A percentile compares a stretch with the other conserved stretches of the same genome.
These are phyloP conservation scores for Pempheris klunzingeri DNA, from an alignment of 2,797 vertebrate species.

Conservation along the genomic window DNA sequence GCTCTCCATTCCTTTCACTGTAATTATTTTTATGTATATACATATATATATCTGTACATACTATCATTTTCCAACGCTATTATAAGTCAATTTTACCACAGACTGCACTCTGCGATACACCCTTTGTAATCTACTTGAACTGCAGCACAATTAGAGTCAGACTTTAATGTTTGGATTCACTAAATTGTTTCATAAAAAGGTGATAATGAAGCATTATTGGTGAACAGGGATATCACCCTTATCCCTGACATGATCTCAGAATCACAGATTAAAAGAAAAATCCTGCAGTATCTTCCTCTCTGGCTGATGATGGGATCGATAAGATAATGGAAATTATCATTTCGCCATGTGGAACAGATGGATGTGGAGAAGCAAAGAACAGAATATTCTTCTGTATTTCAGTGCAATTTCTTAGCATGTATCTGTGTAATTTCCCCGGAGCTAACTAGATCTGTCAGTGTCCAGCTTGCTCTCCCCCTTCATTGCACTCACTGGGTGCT, in stretches of 20 bases:
- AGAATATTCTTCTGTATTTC: conserved; percentile 62
- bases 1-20: not conserved
- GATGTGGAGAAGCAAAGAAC: conserved; percentile 42
- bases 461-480: conserved; percentile 64
- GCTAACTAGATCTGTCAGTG: conserved; percentile 57
- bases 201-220: conserved; percentile 39
- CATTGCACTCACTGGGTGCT: conserved; percentile 60
- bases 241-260: conserved; percentile 35
- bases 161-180: conserved; percentile 31
- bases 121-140: conserved; percentile 27
- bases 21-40: not conserved
- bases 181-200: conserved; percentile 44
- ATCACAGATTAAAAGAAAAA: not conserved
- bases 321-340: conserved; percentile 54
- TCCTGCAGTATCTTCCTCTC: conserved; percentile 21
- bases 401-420: conserved; percentile 68
- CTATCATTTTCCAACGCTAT: not conserved
- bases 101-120: not conserved
- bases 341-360: conserved; percentile 51
- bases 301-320: conserved; percentile 50
- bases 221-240: conserved; percentile 35
- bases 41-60: not conserved
- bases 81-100: not conserved
- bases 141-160: conserved; percentile 11
- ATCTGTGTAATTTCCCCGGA: conserved; percentile 76